Evolutionary conservation across 2,797 vertebrate species (phyloP).

Genomic region (Eospalax fontanierii): DNA sequence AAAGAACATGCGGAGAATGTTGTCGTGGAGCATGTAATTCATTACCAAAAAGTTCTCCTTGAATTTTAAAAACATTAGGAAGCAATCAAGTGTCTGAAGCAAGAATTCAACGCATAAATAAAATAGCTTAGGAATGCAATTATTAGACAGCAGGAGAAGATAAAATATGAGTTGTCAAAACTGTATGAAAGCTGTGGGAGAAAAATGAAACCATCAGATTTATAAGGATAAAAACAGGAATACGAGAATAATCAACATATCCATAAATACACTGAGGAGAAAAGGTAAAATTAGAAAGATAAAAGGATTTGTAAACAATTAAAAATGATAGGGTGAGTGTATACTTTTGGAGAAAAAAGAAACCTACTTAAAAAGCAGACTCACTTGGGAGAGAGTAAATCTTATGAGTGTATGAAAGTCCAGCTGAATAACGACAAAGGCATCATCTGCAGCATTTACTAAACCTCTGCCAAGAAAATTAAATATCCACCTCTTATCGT

Average conservation of each 20-base stretch:
- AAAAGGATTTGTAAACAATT: constrained; percentile 3
- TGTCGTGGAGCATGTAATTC: neutral
- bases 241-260: neutral
- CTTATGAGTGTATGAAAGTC: constrained; percentile 69
- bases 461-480: constrained; percentile 80
- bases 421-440: constrained; percentile 86
- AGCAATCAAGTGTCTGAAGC: neutral
- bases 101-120: constrained; percentile 29
- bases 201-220: constrained; percentile 21
- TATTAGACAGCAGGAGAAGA: neutral
- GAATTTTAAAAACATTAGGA: constrained; percentile 34
- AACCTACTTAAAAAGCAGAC: neutral
- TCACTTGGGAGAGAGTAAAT: constrained; percentile 84
- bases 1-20: constrained; percentile 15
- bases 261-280: neutral
- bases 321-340: neutral
- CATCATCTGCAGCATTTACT: constrained; percentile 81
- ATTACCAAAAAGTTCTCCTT: neutral
- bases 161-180: neutral
- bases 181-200: neutral
- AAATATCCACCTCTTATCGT: constrained; percentile 71
- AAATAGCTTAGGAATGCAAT: constrained; percentile 15
- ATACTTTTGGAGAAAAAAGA: neutral
- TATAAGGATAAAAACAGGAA: neutral
- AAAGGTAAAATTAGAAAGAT: neutral